A percentile compares a stretch with the other conserved stretches of the same genome.
Evolutionary conservation across 2,113 vertebrate species (phyloP).

Genomic region (Psettodes erumei): DNA sequence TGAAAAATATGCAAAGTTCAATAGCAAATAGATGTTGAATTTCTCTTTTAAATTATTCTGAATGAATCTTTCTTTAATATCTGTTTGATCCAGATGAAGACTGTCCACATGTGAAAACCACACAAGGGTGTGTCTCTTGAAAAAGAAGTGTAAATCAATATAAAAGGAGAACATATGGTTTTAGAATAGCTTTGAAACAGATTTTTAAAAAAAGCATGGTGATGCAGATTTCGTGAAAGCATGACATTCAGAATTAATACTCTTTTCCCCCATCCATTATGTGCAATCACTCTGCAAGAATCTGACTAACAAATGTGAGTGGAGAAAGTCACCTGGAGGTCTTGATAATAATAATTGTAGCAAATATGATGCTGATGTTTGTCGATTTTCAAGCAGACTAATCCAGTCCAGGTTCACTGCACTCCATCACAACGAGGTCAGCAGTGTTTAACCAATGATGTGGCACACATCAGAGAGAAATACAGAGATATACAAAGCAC

Average conservation of each 20-base stretch:
- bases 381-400: slow-evolving; percentile 46
- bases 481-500: slow-evolving; percentile 51
- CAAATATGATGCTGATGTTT: slow-evolving; percentile 60
- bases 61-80: slow-evolving; percentile 6
- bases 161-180: slow-evolving; percentile 39
- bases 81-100: background rate
- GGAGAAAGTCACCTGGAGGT: slow-evolving; percentile 49
- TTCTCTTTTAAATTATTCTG: slow-evolving; percentile 5
- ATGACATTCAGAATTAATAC: slow-evolving; percentile 6
- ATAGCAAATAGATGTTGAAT: slow-evolving; percentile 5
- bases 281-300: slow-evolving; percentile 49
- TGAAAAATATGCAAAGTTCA: rapidly evolving
- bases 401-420: slow-evolving; percentile 45
- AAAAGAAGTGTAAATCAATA: slow-evolving; percentile 33
- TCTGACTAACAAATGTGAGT: slow-evolving; percentile 45
- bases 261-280: slow-evolving; percentile 35
- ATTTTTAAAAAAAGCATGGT: no score
- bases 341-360: slow-evolving; percentile 57
- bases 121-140: background rate
- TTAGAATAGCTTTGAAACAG: background rate
- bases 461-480: slow-evolving; percentile 35
- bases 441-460: slow-evolving; percentile 46
- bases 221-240: no score
- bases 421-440: slow-evolving; percentile 51
- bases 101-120: slow-evolving; percentile 15